Evolutionary conservation across 2,797 vertebrate genomes (phyloP).

Genomic region (Lemur catta): DNA sequence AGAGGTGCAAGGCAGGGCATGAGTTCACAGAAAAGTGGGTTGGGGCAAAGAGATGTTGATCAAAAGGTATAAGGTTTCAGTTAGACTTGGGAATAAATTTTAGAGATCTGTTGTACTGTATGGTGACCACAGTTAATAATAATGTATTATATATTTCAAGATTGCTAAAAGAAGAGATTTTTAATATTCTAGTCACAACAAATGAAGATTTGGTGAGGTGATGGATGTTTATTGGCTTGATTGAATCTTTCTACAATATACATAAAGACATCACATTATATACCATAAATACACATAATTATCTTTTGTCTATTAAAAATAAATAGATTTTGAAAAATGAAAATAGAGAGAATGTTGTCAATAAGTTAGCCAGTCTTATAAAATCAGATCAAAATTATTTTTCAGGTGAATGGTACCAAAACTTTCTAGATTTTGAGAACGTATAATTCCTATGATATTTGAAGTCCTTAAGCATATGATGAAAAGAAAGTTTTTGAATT

Average conservation of each 20-base stretch:
- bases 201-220: background rate
- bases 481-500: background rate
- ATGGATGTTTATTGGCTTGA: background rate
- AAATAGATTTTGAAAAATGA: background rate
- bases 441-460: background rate
- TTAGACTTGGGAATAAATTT: background rate
- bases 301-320: background rate
- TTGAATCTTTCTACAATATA: too few relatives aligned
- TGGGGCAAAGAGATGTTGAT: background rate
- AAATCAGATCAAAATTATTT: background rate
- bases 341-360: background rate
- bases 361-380: background rate
- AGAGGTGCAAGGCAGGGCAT: background rate
- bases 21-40: background rate
- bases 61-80: background rate
- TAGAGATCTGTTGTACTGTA: background rate
- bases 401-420: background rate
- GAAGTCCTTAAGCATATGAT: background rate
- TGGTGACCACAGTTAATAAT: background rate
- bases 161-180: background rate
- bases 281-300: background rate
- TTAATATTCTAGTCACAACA: background rate
- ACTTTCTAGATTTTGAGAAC: background rate
- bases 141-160: background rate
- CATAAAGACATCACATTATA: background rate